Conservation (phyloP, 2,113 vertebrate species). For the Burhinus bistriatus region DNA sequence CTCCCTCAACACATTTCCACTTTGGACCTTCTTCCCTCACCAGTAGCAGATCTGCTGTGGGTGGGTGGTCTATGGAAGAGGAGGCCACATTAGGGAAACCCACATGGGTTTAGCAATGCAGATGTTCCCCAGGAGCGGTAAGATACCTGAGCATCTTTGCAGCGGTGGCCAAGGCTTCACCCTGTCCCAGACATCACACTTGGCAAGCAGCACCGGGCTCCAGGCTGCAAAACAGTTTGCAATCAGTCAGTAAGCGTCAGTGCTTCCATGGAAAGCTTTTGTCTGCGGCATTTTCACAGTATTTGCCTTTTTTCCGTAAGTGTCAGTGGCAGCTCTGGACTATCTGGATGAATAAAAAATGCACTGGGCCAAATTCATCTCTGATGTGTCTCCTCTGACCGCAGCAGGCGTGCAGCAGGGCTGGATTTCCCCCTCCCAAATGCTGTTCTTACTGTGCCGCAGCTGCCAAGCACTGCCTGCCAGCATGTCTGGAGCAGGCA, state of each 20-base stretch:
- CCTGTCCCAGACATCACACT: neutral
- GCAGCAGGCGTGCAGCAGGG: neutral
- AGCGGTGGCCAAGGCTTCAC: neutral
- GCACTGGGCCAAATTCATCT: neutral
- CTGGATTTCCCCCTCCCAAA: neutral
- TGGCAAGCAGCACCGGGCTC: neutral
- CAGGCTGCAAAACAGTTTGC: slow-evolving; percentile 15
- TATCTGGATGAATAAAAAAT: slow-evolving; percentile 45
- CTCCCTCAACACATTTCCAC: neutral
- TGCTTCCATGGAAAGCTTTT: neutral
- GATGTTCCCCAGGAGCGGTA: neutral
- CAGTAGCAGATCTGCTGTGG: neutral
- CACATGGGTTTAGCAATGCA: neutral
- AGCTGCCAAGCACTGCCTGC: slow-evolving; percentile 33
- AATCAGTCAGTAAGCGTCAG: neutral
- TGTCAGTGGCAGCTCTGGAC: slow-evolving; percentile 8
- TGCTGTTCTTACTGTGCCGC: neutral
- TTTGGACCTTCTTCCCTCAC: neutral
- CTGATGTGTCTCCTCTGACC: neutral
- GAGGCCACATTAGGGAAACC: neutral
- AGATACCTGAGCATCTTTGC: neutral
- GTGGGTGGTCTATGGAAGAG: neutral
- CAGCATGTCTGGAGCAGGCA: neutral
- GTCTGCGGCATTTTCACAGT: slow-evolving; percentile 19
- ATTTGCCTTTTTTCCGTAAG: slow-evolving; percentile 23